Base-by-base conservation (phyloP, 2,888 invertebrate species). In the Pecten maximus region DNA sequence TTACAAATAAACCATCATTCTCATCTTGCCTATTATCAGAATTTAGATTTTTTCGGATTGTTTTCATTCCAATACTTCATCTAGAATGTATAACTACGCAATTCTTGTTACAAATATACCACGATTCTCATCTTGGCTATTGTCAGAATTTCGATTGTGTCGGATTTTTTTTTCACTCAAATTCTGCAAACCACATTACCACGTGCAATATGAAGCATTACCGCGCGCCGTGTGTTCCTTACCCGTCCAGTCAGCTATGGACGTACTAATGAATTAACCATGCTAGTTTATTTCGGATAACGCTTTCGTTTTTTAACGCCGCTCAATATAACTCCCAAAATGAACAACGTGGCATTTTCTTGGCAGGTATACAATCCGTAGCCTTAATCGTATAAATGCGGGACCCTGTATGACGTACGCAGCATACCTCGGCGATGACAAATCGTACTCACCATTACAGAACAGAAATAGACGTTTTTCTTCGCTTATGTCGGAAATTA, bases 341-440 rank as follows among this genome's bases (percentile, higher is more conserved):
- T 74, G 74, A 74, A 74, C 74, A 74, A 8, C 35, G 74, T 35
- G 74, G 28, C 74, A 74, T 74, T 74, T 74, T 74, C 74, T 74
- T 74, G 74, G 74, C 74, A 74, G 74, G 35, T 35, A 35, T 35
- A 74, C 74, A 28, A 74, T 8, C 74, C 2, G 35, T 19, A 74
- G 28, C 74, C 12, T 74, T 35, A 74, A 74, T 74, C 28, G 6
- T 28, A 74, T 28, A 28, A 74, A 74, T 74, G 6, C 10, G 35
- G 28, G 28, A 35, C 28, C 23, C 74, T 0, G 28, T 74, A 74
- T 74, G 74, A 74, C 74, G 74, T 74, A 28, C 35, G 1, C 74
- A 8, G 15, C 74, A 74, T 74, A 35, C 74, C 74, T 74, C 10
- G 0, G 74, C 35, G 74, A 74, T 74, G 74, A 74, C 74, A 74